phyloP scores from a whole-genome alignment of 2,888 invertebrate genomes.

The Pollenia griseotomentosa region DNA sequence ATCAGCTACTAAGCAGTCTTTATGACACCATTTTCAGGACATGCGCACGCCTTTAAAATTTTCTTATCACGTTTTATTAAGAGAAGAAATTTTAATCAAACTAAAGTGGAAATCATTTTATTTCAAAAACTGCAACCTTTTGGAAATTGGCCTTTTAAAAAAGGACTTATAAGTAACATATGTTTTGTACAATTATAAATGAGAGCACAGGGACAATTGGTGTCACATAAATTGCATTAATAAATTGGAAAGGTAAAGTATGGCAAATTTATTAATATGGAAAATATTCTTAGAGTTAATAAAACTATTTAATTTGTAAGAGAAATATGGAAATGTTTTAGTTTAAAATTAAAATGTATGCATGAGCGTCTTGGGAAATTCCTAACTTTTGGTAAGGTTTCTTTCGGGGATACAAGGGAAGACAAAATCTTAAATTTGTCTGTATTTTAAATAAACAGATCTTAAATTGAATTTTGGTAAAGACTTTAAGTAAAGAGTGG shows the following conservation, averaged over 20 bases:
- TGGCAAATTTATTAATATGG: constrained; percentile 29
- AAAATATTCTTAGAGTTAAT: too few relatives aligned
- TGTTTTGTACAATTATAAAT: constrained; percentile 42
- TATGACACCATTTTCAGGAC: constrained; percentile 39
- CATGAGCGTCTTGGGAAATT: too few relatives aligned
- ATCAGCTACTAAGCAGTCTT: constrained; percentile 23
- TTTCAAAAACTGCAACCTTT: constrained; percentile 13
- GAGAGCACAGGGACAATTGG: constrained; percentile 42
- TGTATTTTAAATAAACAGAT: too few relatives aligned
- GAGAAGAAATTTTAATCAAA: not conserved
- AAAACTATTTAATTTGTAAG: too few relatives aligned
- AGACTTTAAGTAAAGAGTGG: too few relatives aligned
- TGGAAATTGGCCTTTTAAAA: constrained; percentile 35
- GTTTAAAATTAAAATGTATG: too few relatives aligned
- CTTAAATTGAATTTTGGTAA: too few relatives aligned
- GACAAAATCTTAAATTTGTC: too few relatives aligned
- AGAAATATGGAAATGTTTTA: too few relatives aligned
- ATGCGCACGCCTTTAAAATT: constrained; percentile 19
- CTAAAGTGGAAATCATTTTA: not conserved
- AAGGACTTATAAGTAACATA: constrained; percentile 38
- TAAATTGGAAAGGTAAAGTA: not conserved
- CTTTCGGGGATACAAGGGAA: too few relatives aligned
- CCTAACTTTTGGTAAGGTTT: too few relatives aligned
- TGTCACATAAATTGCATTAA: constrained; percentile 45
- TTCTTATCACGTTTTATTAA: constrained; percentile 17